Evolutionary conservation across 2,888 invertebrate genomes (phyloP).

Genomic region (Parnassius mnemosyne): DNA sequence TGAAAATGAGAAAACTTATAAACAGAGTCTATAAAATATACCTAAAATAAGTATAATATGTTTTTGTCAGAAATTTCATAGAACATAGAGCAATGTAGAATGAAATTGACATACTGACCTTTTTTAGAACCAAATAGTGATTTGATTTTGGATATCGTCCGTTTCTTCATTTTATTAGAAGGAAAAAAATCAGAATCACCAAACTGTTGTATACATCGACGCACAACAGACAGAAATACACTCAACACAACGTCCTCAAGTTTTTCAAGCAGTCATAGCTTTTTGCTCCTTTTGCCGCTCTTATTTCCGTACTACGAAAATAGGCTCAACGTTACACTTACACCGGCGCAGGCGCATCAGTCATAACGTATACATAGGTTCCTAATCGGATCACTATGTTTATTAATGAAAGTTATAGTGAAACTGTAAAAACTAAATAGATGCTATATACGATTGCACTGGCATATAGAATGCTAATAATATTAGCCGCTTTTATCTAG

Average conservation of each 20-base stretch:
- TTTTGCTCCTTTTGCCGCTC: constrained; percentile 80
- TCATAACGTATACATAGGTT: constrained; percentile 48
- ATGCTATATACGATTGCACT: constrained; percentile 2
- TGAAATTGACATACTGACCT: constrained; percentile 46
- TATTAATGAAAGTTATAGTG: constrained; percentile 30
- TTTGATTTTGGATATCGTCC: constrained; percentile 72
- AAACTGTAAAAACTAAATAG: constrained; percentile 28
- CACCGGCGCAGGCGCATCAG: constrained; percentile 72
- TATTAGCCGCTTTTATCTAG: constrained; percentile 45
- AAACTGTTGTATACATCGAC: constrained; percentile 59
- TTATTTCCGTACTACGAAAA: constrained; percentile 81
- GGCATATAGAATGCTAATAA: constrained; percentile 27
- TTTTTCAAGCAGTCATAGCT: constrained; percentile 72
- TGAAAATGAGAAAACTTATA: neutral
- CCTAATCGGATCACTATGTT: constrained; percentile 37
- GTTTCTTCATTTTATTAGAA: constrained; percentile 69
- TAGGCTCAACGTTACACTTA: constrained; percentile 76
- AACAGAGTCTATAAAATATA: neutral
- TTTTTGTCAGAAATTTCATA: neutral
- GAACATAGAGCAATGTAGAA: neutral
- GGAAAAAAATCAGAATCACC: constrained; percentile 46
- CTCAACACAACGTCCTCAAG: constrained; percentile 72
- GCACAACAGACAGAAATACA: constrained; percentile 73
- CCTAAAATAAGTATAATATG: no score
- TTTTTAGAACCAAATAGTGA: constrained; percentile 72